Percentiles rank a stretch among this genome's conserved stretches.
Evolutionary conservation across 2,888 invertebrate species (phyloP).

Genomic region (Cancer borealis): DNA sequence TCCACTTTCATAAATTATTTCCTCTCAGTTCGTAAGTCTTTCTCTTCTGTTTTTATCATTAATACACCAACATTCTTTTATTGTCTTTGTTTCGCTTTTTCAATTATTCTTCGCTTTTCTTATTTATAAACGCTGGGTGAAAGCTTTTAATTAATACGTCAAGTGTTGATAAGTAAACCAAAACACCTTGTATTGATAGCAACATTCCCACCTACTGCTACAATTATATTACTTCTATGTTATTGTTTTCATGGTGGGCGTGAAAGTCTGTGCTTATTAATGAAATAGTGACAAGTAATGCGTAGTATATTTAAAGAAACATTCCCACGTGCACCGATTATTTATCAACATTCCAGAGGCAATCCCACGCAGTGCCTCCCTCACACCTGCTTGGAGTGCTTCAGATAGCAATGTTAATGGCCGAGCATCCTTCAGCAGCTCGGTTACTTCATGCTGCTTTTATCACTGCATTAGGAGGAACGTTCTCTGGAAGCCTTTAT

Average conservation of each 20-base stretch:
- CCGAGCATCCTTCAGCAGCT: neutral
- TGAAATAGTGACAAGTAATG: neutral
- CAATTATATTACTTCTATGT: neutral
- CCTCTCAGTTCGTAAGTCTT: neutral
- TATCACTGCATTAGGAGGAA: neutral
- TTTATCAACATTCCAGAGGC: neutral
- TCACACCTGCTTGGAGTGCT: neutral
- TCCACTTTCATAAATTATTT: neutral
- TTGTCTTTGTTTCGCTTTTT: neutral
- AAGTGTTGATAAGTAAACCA: neutral
- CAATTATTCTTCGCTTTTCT: neutral
- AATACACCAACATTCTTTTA: neutral
- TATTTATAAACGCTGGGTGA: neutral
- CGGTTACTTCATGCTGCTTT: neutral
- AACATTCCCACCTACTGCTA: neutral
- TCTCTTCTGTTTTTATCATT: neutral
- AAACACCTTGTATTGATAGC: neutral
- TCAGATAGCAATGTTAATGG: neutral
- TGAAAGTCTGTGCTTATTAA: neutral
- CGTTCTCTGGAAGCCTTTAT: neutral
- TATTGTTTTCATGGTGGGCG: neutral
- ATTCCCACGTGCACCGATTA: neutral
- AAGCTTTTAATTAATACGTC: neutral
- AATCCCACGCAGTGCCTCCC: neutral
- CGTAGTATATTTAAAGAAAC: neutral